These are phyloP conservation scores for Lagocephalus sceleratus DNA, from an alignment of 2,797 vertebrate species.

Conservation along the genomic window DNA sequence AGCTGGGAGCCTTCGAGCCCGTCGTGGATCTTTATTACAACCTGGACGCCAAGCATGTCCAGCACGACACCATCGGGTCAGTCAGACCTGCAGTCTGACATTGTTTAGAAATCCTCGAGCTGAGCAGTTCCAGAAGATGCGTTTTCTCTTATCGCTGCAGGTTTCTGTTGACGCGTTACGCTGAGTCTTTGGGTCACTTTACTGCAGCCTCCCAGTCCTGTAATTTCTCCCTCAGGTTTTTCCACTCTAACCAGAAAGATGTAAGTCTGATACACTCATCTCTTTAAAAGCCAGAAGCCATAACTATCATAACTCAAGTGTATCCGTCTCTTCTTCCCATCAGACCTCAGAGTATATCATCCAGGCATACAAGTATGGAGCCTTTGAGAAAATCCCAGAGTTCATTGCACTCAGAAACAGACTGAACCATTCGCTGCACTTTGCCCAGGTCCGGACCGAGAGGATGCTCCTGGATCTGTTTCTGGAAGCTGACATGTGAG, in stretches of 20 bases:
- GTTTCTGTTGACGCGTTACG: constrained; percentile 93
- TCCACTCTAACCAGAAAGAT: constrained; percentile 99
- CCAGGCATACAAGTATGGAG: constrained; percentile 98
- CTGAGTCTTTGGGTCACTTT: constrained; percentile 90
- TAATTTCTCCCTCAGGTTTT: constrained; percentile 99
- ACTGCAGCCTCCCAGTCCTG: constrained; percentile 94
- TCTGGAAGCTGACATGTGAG: constrained; percentile 96
- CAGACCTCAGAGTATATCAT: constrained; percentile 99
- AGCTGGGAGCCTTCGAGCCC: constrained; percentile 91
- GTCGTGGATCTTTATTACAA: constrained; percentile 95
- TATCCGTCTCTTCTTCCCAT: constrained; percentile 6
- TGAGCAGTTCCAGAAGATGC: no score
- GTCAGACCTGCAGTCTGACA: constrained; percentile 18
- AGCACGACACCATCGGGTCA: constrained; percentile 98
- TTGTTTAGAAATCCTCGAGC: no score
- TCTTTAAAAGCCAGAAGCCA: background rate
- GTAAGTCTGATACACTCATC: constrained; percentile 75
- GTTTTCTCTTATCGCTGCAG: constrained; percentile 62
- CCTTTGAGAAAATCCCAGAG: constrained; percentile 98
- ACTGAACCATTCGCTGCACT: constrained; percentile 96
- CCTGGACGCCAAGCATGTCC: constrained; percentile 96
- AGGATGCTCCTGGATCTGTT: constrained; percentile 94
- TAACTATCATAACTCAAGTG: background rate
- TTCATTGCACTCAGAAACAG: constrained; percentile 96
- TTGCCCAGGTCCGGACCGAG: constrained; percentile 95